Conservation (phyloP, 2,797 vertebrate species). For the Xyrichtys novacula region DNA sequence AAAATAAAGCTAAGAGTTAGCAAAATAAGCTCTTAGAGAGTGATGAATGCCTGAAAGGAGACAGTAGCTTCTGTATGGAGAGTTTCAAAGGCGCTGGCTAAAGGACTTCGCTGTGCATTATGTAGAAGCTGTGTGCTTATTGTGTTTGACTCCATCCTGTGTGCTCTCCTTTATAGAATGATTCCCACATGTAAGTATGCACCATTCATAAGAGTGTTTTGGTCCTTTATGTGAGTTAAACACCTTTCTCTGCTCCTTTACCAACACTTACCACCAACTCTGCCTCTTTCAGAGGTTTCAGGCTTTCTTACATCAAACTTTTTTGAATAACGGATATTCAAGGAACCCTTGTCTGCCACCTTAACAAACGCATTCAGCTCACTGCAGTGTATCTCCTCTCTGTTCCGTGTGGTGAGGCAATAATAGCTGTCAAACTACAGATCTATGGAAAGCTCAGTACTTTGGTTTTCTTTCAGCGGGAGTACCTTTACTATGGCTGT, state of each 20-base stretch:
- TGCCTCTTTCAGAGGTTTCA: background rate
- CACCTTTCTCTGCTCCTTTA: conserved; percentile 10
- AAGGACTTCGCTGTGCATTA: conserved; percentile 52
- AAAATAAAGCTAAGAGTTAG: conserved; percentile 38
- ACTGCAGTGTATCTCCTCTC: conserved; percentile 13
- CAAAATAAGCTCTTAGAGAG: conserved; percentile 14
- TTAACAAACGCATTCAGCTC: conserved; percentile 15
- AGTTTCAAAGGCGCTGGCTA: conserved; percentile 43
- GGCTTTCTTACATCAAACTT: conserved; percentile 14
- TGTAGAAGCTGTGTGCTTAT: conserved; percentile 51
- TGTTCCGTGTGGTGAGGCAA: conserved; percentile 41
- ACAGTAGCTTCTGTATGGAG: conserved; percentile 41
- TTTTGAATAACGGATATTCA: conserved; percentile 18
- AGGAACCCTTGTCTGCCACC: conserved; percentile 3
- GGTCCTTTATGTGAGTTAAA: conserved; percentile 4
- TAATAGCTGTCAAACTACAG: conserved; percentile 40
- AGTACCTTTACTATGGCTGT: conserved; percentile 74
- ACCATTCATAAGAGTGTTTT: background rate
- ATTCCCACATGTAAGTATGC: conserved; percentile 11
- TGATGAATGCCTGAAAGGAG: conserved; percentile 43
- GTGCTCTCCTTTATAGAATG: conserved; percentile 33
- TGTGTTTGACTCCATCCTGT: conserved; percentile 21
- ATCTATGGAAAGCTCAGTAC: conserved; percentile 62
- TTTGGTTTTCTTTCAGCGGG: conserved; percentile 77
- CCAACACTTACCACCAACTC: conserved; percentile 12